Conservation (phyloP, 2,888 invertebrate species). For the Sphaerophoria taeniata region DNA sequence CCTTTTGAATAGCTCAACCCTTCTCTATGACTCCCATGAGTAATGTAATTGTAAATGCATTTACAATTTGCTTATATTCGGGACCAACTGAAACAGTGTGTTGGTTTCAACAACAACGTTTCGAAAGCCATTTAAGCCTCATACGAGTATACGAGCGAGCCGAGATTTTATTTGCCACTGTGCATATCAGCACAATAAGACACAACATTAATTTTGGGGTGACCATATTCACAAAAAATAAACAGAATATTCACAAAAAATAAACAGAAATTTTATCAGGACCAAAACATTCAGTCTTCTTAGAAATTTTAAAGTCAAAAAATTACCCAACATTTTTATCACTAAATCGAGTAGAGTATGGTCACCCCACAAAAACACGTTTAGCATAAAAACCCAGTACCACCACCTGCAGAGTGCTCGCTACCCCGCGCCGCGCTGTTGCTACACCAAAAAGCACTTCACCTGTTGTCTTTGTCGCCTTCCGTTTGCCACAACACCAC, state of each 20-base stretch:
- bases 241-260: not conserved
- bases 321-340: not conserved
- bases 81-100: conserved; percentile 30
- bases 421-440: not conserved
- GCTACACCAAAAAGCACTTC: conserved; percentile 74
- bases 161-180: conserved; percentile 68
- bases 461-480: conserved; percentile 74
- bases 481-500: conserved; percentile 67
- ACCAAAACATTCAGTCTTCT: too few species aligned
- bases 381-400: conserved; percentile 15
- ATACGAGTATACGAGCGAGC: conserved; percentile 54
- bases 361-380: not conserved
- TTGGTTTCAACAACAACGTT: conserved; percentile 32
- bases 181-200: not conserved
- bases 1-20: conserved; percentile 10
- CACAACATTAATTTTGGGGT: not conserved
- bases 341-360: not conserved
- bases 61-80: conserved; percentile 60
- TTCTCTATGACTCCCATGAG: conserved; percentile 33
- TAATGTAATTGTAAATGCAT: conserved; percentile 73
- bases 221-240: not conserved
- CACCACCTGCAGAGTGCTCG: conserved; percentile 53
- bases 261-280: too few species aligned
- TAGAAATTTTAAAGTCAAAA: not conserved
- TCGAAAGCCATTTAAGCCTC: conserved; percentile 72